phyloP scores from a whole-genome alignment of 2,888 invertebrate genomes.

The Leistus spinibarbis region DNA sequence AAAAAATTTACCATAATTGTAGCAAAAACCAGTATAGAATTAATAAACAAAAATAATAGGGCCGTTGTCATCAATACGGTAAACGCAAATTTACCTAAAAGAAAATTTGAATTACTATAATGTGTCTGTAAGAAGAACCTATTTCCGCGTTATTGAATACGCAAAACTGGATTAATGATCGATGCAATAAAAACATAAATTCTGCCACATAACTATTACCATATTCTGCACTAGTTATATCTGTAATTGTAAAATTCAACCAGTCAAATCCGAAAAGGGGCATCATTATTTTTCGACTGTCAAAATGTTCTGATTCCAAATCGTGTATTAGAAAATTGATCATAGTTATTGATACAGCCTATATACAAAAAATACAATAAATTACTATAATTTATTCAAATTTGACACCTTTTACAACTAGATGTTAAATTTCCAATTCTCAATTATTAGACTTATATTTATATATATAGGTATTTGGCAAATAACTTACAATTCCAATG shows the following conservation, averaged over 20 bases:
- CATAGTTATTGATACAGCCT: slow-evolving; percentile 18
- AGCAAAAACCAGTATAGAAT: slow-evolving; percentile 10
- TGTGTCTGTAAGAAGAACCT: too few species aligned
- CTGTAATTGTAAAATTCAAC: not conserved
- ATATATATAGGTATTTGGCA: too few species aligned
- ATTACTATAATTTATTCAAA: too few species aligned
- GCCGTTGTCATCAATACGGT: not conserved
- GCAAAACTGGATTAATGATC: too few species aligned
- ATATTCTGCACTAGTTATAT: not conserved
- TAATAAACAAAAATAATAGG: slow-evolving; percentile 7
- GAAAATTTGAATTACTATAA: too few species aligned
- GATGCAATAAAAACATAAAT: too few species aligned
- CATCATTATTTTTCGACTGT: slow-evolving; percentile 18
- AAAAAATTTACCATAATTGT: slow-evolving; percentile 19
- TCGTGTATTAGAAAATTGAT: slow-evolving; percentile 23
- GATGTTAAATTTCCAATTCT: too few species aligned
- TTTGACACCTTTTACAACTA: too few species aligned
- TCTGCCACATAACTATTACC: not conserved
- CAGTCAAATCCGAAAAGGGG: slow-evolving; percentile 19
- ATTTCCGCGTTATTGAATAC: too few species aligned
- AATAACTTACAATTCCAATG: slow-evolving; percentile 12
- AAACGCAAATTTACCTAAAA: slow-evolving; percentile 4
- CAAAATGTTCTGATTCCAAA: slow-evolving; percentile 6
- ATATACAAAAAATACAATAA: not conserved
- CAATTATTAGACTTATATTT: too few species aligned